Percentiles rank a stretch among this genome's conserved stretches.
phyloP scores from a whole-genome alignment of 1,140 invertebrate species.

The Lanistes nyassanus region DNA sequence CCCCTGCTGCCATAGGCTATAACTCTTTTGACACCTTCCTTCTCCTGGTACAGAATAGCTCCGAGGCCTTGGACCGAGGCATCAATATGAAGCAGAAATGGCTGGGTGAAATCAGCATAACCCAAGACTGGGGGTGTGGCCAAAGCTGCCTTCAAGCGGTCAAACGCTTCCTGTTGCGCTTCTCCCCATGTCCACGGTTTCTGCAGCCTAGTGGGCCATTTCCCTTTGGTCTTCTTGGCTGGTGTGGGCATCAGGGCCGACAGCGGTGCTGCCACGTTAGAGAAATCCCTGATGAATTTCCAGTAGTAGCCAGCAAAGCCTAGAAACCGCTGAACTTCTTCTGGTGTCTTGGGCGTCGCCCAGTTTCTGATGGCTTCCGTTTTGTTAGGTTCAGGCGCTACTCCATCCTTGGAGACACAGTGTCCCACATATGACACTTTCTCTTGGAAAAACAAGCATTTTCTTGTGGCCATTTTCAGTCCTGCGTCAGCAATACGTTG shows the following conservation, averaged over 20 bases:
- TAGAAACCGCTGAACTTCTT: constrained; percentile 10
- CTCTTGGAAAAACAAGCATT: constrained; percentile 12
- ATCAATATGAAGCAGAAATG: background rate
- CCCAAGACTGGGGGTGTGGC: constrained; percentile 13
- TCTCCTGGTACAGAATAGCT: constrained; percentile 10
- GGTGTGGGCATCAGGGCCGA: constrained; percentile 16
- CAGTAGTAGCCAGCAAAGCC: constrained; percentile 20
- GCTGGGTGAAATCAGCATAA: constrained; percentile 18
- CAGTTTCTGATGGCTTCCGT: background rate
- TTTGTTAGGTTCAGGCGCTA: constrained; percentile 11
- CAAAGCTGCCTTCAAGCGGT: constrained; percentile 11
- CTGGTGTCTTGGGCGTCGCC: background rate
- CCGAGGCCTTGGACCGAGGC: constrained; percentile 34
- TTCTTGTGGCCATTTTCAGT: constrained; percentile 5
- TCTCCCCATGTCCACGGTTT: constrained; percentile 16
- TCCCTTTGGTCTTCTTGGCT: constrained; percentile 7
- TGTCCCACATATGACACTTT: background rate
- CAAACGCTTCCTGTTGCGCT: constrained; percentile 20
- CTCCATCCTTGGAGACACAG: constrained; percentile 9
- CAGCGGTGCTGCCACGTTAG: constrained; percentile 26
- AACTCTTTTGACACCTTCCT: background rate
- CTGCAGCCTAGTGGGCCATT: background rate
- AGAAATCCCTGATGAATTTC: constrained; percentile 29
- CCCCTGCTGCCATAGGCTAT: constrained; percentile 36
- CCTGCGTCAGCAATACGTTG: background rate